Percentiles rank a stretch among this genome's conserved stretches.
phyloP scores from a whole-genome alignment of 2,113 vertebrate species.

The Ovis canadensis region DNA sequence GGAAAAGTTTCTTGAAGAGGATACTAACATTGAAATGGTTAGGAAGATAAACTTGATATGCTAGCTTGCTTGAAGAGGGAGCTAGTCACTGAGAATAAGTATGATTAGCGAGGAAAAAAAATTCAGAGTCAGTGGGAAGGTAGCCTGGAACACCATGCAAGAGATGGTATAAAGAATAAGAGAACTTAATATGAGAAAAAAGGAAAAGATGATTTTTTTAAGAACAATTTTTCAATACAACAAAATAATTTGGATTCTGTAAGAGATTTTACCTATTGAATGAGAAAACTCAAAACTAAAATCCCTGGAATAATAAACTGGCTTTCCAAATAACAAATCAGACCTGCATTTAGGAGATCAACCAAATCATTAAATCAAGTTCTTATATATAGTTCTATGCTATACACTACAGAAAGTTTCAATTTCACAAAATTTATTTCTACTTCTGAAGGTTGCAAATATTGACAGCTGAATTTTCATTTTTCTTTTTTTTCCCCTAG shows the following conservation, averaged over 20 bases:
- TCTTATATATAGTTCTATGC: background rate
- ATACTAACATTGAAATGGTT: background rate
- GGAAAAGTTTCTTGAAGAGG: background rate
- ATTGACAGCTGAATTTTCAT: background rate
- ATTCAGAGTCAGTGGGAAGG: background rate
- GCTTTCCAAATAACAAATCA: background rate
- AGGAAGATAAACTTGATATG: background rate
- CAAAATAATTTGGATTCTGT: background rate
- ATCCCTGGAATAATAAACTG: background rate
- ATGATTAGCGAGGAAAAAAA: background rate
- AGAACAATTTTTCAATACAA: background rate
- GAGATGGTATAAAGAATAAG: background rate
- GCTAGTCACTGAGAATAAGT: background rate
- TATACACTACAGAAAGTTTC: background rate
- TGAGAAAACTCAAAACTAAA: background rate
- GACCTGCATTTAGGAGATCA: background rate
- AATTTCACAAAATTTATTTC: constrained; percentile 4
- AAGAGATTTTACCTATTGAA: background rate
- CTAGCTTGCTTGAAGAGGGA: background rate
- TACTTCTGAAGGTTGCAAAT: constrained; percentile 18
- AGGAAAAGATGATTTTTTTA: background rate
- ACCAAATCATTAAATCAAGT: constrained; percentile 13
- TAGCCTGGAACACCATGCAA: background rate
- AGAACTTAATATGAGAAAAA: background rate
- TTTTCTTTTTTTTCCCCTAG: background rate